Percentiles rank a stretch among this genome's conserved stretches.
Evolutionary conservation across 2,888 invertebrate genomes (phyloP).

Genomic region (Melanostoma scalare): DNA sequence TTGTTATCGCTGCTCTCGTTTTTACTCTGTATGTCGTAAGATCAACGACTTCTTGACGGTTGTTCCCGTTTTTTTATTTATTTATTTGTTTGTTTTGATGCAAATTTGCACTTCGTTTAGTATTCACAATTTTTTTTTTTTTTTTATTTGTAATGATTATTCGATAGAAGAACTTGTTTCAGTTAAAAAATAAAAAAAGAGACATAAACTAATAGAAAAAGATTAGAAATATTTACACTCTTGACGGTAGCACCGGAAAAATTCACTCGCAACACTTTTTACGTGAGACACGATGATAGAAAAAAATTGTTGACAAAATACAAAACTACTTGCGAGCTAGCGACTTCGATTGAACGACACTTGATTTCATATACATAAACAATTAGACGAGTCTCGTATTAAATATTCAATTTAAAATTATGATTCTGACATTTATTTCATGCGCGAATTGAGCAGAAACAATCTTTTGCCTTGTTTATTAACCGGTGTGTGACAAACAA

Average conservation of each 20-base stretch:
- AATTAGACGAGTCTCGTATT: no score
- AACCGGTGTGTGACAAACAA: slow-evolving; percentile 68
- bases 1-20: slow-evolving; percentile 44
- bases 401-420: neutral
- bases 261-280: no score
- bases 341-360: no score
- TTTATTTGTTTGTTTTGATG: slow-evolving; percentile 21
- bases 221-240: no score
- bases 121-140: slow-evolving; percentile 3
- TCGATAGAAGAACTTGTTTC: no score
- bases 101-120: slow-evolving; percentile 27
- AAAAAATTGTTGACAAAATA: no score
- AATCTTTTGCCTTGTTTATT: neutral
- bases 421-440: neutral
- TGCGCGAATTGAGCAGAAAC: neutral
- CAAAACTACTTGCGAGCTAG: no score
- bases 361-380: no score
- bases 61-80: slow-evolving; percentile 43
- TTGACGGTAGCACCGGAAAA: no score
- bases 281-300: no score
- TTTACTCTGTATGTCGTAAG: slow-evolving; percentile 42
- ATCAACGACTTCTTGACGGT: slow-evolving; percentile 62
- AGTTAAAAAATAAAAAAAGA: no score
- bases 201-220: no score
- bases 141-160: neutral